Evolutionary conservation across 2,797 vertebrate species (phyloP).

Genomic region (Strix occidentalis): DNA sequence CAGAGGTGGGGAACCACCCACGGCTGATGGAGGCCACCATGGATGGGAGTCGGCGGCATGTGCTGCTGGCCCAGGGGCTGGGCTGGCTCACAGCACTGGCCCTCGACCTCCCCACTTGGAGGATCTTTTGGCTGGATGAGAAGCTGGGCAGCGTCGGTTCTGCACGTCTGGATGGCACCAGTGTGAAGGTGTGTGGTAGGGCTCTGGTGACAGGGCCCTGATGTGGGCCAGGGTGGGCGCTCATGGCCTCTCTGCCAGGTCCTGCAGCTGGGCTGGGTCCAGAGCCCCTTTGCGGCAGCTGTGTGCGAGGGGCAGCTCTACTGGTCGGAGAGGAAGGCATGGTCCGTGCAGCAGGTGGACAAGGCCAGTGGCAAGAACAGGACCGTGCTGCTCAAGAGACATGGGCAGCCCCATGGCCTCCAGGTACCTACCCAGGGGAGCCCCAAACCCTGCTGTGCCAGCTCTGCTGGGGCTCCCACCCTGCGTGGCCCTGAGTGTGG

Average conservation of each 20-base stretch:
- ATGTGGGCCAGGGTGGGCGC: accelerated
- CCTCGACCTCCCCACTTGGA: conserved; percentile 80
- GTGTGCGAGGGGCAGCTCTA: conserved; percentile 88
- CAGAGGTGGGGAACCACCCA: conserved; percentile 84
- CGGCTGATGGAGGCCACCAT: conserved; percentile 85
- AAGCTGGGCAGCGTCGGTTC: conserved; percentile 87
- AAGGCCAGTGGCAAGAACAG: conserved; percentile 87
- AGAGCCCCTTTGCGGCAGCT: conserved; percentile 82
- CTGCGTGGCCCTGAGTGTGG: accelerated
- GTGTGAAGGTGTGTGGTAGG: conserved; percentile 76
- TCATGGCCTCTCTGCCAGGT: conserved; percentile 69
- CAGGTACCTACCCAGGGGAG: conserved; percentile 73
- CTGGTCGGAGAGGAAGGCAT: conserved; percentile 88
- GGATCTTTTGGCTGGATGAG: conserved; percentile 92
- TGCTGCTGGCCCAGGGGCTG: conserved; percentile 79
- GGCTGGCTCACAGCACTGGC: conserved; percentile 88
- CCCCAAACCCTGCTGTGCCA: not conserved
- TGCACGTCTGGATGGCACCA: conserved; percentile 81
- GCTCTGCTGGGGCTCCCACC: not conserved
- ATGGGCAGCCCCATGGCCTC: conserved; percentile 85
- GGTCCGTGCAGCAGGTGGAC: conserved; percentile 82
- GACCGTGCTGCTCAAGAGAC: conserved; percentile 84
- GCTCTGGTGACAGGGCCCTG: not conserved
- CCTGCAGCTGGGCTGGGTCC: conserved; percentile 82
- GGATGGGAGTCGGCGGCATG: conserved; percentile 84